Evolutionary conservation across 2,113 vertebrate genomes (phyloP).

Genomic region (Paralichthys olivaceus): DNA sequence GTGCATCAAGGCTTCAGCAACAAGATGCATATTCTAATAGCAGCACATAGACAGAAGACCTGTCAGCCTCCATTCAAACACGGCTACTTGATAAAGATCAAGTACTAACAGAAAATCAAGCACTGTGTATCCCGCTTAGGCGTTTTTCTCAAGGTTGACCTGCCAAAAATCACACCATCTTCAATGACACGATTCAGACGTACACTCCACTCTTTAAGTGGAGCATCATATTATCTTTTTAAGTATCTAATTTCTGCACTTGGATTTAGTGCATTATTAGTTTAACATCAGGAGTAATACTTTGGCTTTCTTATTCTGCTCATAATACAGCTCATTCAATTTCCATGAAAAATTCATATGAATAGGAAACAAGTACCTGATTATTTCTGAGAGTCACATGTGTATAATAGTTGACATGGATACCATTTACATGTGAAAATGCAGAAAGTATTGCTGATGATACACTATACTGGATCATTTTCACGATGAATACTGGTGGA

Average conservation of each 20-base stretch:
- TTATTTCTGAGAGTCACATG: neutral
- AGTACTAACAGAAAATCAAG: constrained; percentile 40
- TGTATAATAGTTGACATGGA: neutral
- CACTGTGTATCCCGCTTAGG: neutral
- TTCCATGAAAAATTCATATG: neutral
- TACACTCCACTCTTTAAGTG: constrained; percentile 7
- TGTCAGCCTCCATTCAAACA: constrained; percentile 30
- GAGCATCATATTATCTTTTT: neutral
- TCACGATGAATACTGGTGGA: neutral
- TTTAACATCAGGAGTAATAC: neutral
- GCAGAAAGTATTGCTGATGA: neutral
- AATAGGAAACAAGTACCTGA: neutral
- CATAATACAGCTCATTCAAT: neutral
- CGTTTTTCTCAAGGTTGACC: constrained; percentile 46
- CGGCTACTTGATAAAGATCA: constrained; percentile 51
- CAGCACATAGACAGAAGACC: constrained; percentile 35
- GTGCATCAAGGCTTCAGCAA: constrained; percentile 34
- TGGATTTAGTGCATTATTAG: neutral
- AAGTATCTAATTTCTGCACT: neutral
- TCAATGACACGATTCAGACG: constrained; percentile 14
- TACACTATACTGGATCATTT: neutral
- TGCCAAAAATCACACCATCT: constrained; percentile 7
- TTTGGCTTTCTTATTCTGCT: neutral
- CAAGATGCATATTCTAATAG: constrained; percentile 53
- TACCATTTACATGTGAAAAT: neutral